These are phyloP conservation scores for Lutraria rhynchaena DNA, from an alignment of 1,140 invertebrate species.

Conservation along the genomic window DNA sequence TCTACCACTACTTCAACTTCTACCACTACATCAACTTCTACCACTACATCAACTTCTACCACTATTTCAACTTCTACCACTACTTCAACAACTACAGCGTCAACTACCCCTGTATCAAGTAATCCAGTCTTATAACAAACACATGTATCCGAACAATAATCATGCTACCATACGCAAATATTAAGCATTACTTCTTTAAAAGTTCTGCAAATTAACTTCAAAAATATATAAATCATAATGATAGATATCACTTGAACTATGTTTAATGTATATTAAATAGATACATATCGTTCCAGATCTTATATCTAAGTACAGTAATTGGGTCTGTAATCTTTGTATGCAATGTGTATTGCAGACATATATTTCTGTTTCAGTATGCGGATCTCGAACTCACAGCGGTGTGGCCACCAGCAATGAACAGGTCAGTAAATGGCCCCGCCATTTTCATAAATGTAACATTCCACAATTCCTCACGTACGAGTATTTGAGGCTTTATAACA, in stretches of 20 bases:
- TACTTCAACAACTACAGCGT: background rate
- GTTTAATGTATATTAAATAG: too few relatives aligned
- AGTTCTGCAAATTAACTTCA: too few relatives aligned
- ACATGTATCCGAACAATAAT: too few relatives aligned
- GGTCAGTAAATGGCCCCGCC: background rate
- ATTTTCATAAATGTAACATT: background rate
- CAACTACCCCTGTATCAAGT: too few relatives aligned
- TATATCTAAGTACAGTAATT: background rate
- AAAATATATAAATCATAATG: too few relatives aligned
- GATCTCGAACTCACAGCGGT: background rate
- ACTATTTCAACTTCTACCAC: background rate
- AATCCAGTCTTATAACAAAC: too few relatives aligned
- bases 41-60: background rate
- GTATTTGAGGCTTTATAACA: background rate
- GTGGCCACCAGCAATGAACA: background rate
- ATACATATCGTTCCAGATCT: background rate
- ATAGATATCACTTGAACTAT: too few relatives aligned
- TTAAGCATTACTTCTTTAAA: too few relatives aligned
- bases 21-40: background rate
- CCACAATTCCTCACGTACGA: background rate
- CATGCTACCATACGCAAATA: too few relatives aligned
- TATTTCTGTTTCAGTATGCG: constrained; percentile 8
- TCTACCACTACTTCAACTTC: background rate
- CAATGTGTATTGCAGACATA: too few relatives aligned
- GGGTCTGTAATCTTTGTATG: background rate